Evolutionary conservation across 1,140 invertebrate species (phyloP).

Genomic region (Popillia japonica): DNA sequence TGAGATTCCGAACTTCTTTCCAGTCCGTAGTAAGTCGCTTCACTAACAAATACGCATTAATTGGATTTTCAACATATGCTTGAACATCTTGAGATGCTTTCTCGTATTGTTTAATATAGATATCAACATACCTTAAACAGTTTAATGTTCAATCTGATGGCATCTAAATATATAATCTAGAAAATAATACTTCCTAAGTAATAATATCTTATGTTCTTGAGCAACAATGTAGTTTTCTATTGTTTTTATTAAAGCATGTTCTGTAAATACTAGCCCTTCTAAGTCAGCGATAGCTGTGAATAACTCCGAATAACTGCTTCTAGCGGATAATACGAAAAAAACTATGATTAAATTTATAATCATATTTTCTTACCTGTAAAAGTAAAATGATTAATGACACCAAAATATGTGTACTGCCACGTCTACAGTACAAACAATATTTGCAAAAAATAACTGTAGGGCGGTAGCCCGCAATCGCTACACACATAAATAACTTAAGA

Average conservation of each 20-base stretch:
- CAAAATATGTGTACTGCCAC: no score
- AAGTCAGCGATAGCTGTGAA: conserved; percentile 93
- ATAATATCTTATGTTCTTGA: conserved; percentile 81
- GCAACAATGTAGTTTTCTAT: conserved; percentile 83
- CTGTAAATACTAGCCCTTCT: conserved; percentile 87
- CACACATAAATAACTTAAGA: no score
- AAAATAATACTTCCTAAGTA: conserved; percentile 72
- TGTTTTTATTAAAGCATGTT: conserved; percentile 83
- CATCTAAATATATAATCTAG: not conserved
- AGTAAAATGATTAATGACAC: no score
- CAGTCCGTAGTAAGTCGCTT: conserved; percentile 94
- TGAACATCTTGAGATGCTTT: conserved; percentile 81
- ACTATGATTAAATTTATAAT: not conserved
- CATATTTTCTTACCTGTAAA: not conserved
- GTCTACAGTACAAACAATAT: no score
- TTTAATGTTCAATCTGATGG: not conserved
- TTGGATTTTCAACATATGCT: conserved; percentile 90
- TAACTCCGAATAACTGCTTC: conserved; percentile 65
- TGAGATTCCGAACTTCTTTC: conserved; percentile 79
- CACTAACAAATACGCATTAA: conserved; percentile 95
- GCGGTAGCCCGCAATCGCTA: no score
- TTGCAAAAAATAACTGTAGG: no score
- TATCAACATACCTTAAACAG: conserved; percentile 70
- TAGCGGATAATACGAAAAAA: not conserved
- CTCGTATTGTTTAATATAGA: conserved; percentile 79